Conservation (phyloP, 2,888 invertebrate species). For the Nephrotoma guestfalica region DNA sequence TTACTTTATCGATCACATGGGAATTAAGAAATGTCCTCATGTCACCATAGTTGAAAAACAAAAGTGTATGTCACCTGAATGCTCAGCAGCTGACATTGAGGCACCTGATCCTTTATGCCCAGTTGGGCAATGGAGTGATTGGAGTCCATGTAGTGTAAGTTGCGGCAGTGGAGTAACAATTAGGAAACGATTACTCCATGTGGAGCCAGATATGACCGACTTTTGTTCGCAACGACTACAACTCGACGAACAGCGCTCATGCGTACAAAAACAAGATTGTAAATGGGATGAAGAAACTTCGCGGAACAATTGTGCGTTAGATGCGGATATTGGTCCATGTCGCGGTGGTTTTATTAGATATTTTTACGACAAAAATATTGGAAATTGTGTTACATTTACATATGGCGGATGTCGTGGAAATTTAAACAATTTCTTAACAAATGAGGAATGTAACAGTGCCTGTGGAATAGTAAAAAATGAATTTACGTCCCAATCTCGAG, state of each 20-base stretch:
- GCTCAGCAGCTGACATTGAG: slow-evolving; percentile 40
- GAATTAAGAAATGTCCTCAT: slow-evolving; percentile 67
- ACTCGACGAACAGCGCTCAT: slow-evolving; percentile 60
- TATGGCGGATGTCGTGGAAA: slow-evolving; percentile 87
- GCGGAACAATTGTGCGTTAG: slow-evolving; percentile 32
- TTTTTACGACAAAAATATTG: slow-evolving; percentile 60
- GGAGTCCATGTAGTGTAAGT: slow-evolving; percentile 82
- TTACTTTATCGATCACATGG: slow-evolving; percentile 57
- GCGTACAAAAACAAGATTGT: slow-evolving; percentile 52
- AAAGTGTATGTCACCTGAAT: slow-evolving; percentile 54
- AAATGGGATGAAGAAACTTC: slow-evolving; percentile 58
- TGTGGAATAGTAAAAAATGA: slow-evolving; percentile 32
- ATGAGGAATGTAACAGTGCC: slow-evolving; percentile 57
- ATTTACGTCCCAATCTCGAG: neutral
- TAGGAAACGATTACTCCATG: slow-evolving; percentile 54
- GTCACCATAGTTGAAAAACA: slow-evolving; percentile 64
- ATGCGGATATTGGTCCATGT: slow-evolving; percentile 71
- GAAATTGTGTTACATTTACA: slow-evolving; percentile 71
- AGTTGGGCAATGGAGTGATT: slow-evolving; percentile 79
- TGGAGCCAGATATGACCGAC: slow-evolving; percentile 47
- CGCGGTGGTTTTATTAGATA: slow-evolving; percentile 76
- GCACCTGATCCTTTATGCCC: slow-evolving; percentile 50
- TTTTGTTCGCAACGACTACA: slow-evolving; percentile 53
- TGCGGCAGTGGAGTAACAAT: slow-evolving; percentile 70
- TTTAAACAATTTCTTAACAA: slow-evolving; percentile 76